Evolutionary conservation across 2,888 invertebrate species (phyloP).

Genomic region (Taenaris catops): DNA sequence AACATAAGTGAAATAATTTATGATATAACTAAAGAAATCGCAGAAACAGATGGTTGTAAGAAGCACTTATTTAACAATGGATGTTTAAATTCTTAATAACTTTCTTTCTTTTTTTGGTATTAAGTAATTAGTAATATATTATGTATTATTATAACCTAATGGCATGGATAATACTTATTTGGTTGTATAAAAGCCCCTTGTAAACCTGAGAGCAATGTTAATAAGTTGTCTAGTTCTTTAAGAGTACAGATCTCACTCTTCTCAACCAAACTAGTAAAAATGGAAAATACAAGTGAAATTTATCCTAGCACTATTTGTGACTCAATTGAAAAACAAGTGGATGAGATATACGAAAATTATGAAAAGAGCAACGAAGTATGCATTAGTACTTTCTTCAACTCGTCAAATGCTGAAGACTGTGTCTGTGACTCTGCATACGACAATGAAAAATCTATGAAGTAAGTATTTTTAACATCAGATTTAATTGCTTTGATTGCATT

Average conservation of each 20-base stretch:
- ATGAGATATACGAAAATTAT: no score
- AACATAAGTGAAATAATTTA: background rate
- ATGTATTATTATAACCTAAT: background rate
- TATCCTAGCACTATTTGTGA: no score
- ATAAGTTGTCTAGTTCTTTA: background rate
- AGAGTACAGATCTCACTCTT: background rate
- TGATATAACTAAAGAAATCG: constrained; percentile 2
- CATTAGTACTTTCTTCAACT: constrained; percentile 1
- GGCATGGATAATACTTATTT: background rate
- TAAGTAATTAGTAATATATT: background rate
- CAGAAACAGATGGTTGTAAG: background rate
- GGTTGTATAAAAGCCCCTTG: background rate
- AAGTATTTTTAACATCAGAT: no score
- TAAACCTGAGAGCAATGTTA: background rate
- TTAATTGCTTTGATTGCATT: no score
- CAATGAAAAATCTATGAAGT: no score
- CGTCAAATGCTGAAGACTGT: background rate
- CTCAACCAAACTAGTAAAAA: background rate
- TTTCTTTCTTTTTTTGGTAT: background rate
- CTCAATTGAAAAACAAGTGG: no score
- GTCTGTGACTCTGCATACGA: background rate
- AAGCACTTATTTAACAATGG: background rate
- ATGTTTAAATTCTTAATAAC: background rate
- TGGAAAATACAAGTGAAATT: constrained; percentile 1
- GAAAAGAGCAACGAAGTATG: background rate